A percentile compares a stretch with the other conserved stretches of the same genome.
These are phyloP conservation scores for Macrosteles quadrilineatus DNA, from an alignment of 1,140 invertebrate species.

Conservation along the genomic window DNA sequence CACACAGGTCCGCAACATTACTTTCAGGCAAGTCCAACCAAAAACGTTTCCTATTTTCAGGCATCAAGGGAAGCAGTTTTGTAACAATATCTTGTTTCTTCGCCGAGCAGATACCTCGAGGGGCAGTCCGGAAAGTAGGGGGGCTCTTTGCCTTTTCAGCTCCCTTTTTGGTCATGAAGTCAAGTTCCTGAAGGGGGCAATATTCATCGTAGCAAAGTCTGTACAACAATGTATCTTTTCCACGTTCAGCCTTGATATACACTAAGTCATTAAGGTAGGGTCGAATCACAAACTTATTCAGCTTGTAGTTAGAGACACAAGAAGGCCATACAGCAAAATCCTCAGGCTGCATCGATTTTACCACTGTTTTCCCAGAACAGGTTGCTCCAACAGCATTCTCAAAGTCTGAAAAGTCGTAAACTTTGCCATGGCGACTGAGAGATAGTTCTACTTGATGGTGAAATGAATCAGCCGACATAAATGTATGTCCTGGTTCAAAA, in stretches of 20 bases:
- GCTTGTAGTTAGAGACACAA: neutral
- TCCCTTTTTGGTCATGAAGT: neutral
- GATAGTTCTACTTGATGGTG: constrained; percentile 42
- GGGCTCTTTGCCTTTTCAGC: neutral
- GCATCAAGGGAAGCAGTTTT: neutral
- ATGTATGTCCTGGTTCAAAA: constrained; percentile 44
- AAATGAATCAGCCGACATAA: no score
- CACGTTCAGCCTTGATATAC: neutral
- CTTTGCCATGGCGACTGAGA: no score
- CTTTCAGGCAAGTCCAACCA: neutral
- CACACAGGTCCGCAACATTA: neutral
- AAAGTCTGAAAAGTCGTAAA: no score
- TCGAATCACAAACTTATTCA: no score
- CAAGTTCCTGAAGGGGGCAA: neutral
- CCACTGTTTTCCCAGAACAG: neutral
- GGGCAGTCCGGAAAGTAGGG: neutral
- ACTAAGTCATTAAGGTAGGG: neutral
- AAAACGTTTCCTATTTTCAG: neutral
- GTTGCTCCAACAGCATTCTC: no score
- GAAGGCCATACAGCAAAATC: neutral
- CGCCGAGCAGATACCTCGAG: neutral
- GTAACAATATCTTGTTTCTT: neutral
- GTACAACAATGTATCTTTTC: neutral
- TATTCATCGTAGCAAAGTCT: neutral
- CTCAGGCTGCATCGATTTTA: neutral